These are phyloP conservation scores for Columba guinea DNA, from an alignment of 2,797 vertebrate species.

Conservation along the genomic window DNA sequence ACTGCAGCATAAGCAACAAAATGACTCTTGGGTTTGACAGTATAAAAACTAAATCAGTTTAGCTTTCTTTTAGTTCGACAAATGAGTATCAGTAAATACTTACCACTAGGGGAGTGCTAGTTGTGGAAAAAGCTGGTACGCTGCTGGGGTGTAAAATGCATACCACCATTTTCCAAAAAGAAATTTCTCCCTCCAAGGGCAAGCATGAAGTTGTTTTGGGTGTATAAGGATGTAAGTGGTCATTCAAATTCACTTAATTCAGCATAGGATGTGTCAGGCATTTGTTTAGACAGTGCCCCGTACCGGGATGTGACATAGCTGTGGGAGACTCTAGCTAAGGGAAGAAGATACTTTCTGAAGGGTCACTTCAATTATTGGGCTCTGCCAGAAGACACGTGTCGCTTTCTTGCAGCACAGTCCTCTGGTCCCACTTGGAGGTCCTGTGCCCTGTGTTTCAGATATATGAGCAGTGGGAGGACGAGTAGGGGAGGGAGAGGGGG, in stretches of 20 bases:
- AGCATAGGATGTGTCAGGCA: neutral
- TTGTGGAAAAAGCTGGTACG: neutral
- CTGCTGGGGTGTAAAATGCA: neutral
- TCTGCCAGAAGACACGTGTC: neutral
- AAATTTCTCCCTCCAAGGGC: neutral
- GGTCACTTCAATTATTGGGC: neutral
- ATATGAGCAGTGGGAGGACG: neutral
- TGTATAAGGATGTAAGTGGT: neutral
- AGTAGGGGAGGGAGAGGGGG: no score
- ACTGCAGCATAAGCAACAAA: neutral
- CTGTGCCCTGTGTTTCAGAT: neutral
- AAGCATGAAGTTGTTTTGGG: neutral
- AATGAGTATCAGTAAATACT: neutral
- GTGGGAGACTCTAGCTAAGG: neutral
- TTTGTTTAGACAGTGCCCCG: neutral
- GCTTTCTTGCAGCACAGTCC: neutral
- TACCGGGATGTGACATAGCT: neutral
- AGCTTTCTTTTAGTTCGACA: neutral
- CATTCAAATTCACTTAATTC: neutral
- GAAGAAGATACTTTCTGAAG: neutral
- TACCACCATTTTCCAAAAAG: neutral
- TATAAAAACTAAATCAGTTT: neutral
- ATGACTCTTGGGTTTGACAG: neutral
- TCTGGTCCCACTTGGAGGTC: neutral
- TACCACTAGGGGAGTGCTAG: neutral